Base-by-base conservation (phyloP, 1,140 invertebrate genomes). In the Lepidotrigona ventralis region DNA sequence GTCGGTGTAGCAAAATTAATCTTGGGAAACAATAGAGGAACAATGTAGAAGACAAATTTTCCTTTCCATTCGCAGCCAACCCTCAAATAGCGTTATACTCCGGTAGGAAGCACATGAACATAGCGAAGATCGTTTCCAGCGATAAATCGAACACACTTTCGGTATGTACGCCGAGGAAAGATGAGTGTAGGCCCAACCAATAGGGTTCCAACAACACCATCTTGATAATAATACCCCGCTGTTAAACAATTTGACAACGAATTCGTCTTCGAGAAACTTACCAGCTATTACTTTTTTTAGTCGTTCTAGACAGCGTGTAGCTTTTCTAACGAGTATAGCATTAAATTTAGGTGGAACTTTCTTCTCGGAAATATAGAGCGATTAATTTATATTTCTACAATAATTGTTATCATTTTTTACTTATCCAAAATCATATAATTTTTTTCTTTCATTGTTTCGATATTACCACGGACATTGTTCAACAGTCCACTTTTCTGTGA, bases 151-250 rank as follows among this genome's bases (percentile, higher is more conserved):
- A 79, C 69, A 78, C 87, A 74, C 54, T 82, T 81, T 79, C 81
- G 56, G 80, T 78, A 77, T 77, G 79, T 53, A 79, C 53, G 75
- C 75, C 17, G 77, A 68, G 81, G 71, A 88, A 88, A 86, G 84
- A 86, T 88, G 86, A 80, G 78, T 66, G 74, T 39, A 66, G 74
- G 26, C 73, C 73, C 29, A 46, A 14, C 74, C 83, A 79, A 88
- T 74, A 88, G 39, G 72, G 66, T 72, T 73, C 58, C 60, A 58
- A 29, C 78, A 84, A 86, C 84, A 88, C 87, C 79, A 91, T 91
- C 91, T 91, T 90, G 91, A 91, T 91, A 91, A 91, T 89, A 90
- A 91, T 84, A 82, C 81, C 91, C 90, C 80, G 89, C 90, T 91
- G 90, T 82, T 91, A 88, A 86, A 91, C 90, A 91, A 91, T 91